Base-by-base conservation (phyloP, 2,888 invertebrate genomes). In the Acronicta aceris region DNA sequence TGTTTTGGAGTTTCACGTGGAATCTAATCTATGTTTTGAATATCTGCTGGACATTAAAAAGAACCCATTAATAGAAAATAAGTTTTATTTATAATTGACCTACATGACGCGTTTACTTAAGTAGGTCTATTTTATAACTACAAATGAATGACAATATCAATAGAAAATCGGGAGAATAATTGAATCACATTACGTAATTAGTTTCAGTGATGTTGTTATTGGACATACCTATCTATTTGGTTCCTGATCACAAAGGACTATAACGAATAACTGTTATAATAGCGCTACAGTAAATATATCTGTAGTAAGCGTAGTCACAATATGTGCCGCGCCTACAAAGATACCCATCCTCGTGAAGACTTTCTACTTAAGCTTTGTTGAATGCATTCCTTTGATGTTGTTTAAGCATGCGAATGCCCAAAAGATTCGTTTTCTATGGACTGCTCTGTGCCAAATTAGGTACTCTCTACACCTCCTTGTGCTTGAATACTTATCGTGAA, bases 391-490 rank as follows among this genome's bases (percentile, higher is more conserved):
- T 68, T 74, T 70, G 36, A 53, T 56, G 62, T 74, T 55, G 46
- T 69, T 68, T 71, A 69, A 70, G 55, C 61, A 63, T 66, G 61
- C 59, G 59, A 60, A 63, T 70, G 65, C 64, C 64, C 61, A 73
- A 69, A 63, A 76, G 50, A 66, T 68, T 72, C 43, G 51, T 67
- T 79, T 76, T 64, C 50, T 65, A 77, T 59, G 67, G 60, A 71
- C 79, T 89, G 83, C 84, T 82, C 81, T 92, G 94, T 94, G 94
- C 94, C 94, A 94, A 94, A 92, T 83, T 89, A 89, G 87, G 86
- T 88, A 86, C 85, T 83, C 83, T 84, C 81, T 72, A 67, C 74
- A 73, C 68, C 67, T 76, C 73, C 63, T 59, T 79, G 65, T 69
- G 76, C 81, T 88, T 80, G 76, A 78, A 81, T 70, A 87, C 79